phyloP scores from a whole-genome alignment of 2,797 vertebrate genomes.

The Bradypus variegatus region DNA sequence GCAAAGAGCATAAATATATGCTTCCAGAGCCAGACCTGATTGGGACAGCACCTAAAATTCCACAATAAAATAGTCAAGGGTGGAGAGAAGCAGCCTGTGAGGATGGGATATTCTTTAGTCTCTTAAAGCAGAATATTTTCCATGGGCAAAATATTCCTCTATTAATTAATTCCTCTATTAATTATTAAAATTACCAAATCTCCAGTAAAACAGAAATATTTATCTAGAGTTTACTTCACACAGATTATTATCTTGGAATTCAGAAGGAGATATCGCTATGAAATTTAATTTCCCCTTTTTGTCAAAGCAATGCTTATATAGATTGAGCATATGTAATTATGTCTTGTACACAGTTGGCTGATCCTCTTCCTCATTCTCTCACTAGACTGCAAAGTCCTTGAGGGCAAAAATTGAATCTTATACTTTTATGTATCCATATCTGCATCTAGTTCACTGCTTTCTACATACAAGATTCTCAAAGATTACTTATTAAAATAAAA shows the following conservation, averaged over 20 bases:
- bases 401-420: neutral
- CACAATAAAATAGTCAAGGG: neutral
- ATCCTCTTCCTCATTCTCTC: neutral
- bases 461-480: neutral
- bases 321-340: neutral
- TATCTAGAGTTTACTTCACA: neutral
- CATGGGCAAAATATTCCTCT: neutral
- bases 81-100: neutral
- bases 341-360: neutral
- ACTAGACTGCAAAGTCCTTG: neutral
- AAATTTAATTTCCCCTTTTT: constrained; percentile 17
- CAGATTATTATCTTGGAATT: neutral
- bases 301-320: neutral
- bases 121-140: neutral
- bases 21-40: neutral
- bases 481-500: neutral
- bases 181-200: constrained; percentile 30
- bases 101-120: neutral
- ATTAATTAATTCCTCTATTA: no score
- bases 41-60: neutral
- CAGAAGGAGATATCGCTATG: neutral
- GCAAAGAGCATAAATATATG: neutral
- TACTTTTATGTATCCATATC: neutral
- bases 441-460: neutral
- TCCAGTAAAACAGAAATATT: constrained; percentile 10